phyloP scores from a whole-genome alignment of 2,113 vertebrate genomes.

The Arothron firmamentum region DNA sequence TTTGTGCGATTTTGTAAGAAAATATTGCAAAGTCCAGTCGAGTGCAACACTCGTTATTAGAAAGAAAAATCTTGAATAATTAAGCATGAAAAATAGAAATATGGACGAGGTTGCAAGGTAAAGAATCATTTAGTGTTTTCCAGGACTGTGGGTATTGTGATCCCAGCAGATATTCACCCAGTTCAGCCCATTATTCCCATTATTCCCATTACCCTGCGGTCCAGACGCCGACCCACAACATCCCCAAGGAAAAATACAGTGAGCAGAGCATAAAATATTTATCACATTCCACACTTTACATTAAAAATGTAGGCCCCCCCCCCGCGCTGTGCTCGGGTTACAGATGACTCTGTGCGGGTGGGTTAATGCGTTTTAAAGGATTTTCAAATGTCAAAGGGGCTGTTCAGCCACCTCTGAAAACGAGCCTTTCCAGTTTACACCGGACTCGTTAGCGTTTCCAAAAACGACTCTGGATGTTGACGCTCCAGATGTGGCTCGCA shows the following conservation, averaged over 20 bases:
- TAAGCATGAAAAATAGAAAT: too few species aligned
- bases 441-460: background rate
- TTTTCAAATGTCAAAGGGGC: constrained; percentile 13
- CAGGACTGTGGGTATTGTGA: too few species aligned
- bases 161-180: too few species aligned
- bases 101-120: too few species aligned
- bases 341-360: background rate
- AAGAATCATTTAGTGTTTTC: too few species aligned
- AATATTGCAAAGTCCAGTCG: too few species aligned
- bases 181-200: too few species aligned
- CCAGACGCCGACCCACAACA: background rate
- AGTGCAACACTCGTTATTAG: too few species aligned
- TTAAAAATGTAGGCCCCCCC: constrained; percentile 13
- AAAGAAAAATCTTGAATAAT: too few species aligned
- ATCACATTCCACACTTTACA: background rate
- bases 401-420: constrained; percentile 3
- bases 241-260: background rate
- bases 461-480: background rate
- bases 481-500: constrained; percentile 3
- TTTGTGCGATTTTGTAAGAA: too few species aligned
- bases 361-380: constrained; percentile 8
- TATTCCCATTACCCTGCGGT: too few species aligned
- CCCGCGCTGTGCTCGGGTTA: background rate
- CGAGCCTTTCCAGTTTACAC: constrained; percentile 7
- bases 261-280: constrained; percentile 3